These are phyloP conservation scores for Perca flavescens DNA, from an alignment of 2,113 vertebrate genomes.

Conservation along the genomic window DNA sequence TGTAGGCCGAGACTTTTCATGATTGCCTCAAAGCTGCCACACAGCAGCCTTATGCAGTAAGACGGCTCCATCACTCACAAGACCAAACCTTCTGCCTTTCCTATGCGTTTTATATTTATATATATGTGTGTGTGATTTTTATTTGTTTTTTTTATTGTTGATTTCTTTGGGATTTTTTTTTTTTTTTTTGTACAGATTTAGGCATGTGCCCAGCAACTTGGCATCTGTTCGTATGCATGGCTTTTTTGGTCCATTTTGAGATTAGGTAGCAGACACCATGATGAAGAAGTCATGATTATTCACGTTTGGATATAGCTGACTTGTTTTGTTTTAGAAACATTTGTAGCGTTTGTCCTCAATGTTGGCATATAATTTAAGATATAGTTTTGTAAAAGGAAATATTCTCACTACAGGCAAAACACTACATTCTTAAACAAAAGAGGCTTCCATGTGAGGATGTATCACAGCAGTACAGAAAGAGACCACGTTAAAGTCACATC, in stretches of 20 bases:
- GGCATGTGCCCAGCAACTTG: conserved; percentile 18
- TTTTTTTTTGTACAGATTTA: conserved; percentile 9
- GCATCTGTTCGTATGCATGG: conserved; percentile 18
- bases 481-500: background rate
- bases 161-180: background rate
- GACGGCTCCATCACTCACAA: conserved; percentile 46
- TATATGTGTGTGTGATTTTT: background rate
- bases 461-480: conserved; percentile 8
- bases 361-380: background rate
- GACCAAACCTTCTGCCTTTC: conserved; percentile 66
- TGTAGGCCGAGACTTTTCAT: conserved; percentile 22
- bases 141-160: background rate
- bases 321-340: conserved; percentile 38
- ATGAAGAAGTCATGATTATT: background rate
- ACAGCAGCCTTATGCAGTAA: conserved; percentile 70
- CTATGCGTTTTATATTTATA: conserved; percentile 1
- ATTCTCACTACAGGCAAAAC: conserved; percentile 29
- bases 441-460: conserved; percentile 25
- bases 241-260: conserved; percentile 35
- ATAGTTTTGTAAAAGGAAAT: conserved; percentile 11
- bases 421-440: conserved; percentile 51
- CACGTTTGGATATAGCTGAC: background rate
- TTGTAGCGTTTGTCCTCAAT: background rate
- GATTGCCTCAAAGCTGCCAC: conserved; percentile 60
- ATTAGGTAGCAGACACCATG: conserved; percentile 10